Base-by-base conservation (phyloP, 2,113 vertebrate species). In the Rousettus leschenaultii region DNA sequence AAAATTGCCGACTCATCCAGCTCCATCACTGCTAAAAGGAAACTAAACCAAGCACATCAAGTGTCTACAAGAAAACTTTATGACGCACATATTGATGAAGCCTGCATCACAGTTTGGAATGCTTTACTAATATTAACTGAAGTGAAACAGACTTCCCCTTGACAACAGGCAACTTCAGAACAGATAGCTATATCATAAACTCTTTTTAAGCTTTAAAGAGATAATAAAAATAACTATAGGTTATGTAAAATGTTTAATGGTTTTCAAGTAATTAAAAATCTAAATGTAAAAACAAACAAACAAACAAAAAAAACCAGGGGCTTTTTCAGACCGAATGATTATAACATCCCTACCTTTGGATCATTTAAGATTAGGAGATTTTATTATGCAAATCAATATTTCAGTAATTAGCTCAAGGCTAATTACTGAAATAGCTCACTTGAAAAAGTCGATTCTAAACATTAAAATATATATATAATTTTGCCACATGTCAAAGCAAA, bases 401-500 rank as follows among this genome's bases (percentile, higher is more conserved):
- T n/a, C n/a, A n/a, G n/a, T n/a, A n/a, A n/a, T n/a, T n/a, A n/a
- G 65, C 84, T 95, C 95, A 93, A 97, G 88, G 94, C 91, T 95
- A 98, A 98, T 98, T 96, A 97, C 77, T 79, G 77, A 98, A 98
- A 86, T 87, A 91, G 96, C 97, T 98, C 97, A 96, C 74, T 96
- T 86, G 95, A 97, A 98, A 98, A 98, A 95, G 65, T 95, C 96
- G 89, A 92, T 83, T 87, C 91, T 95, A 97, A 98, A 95, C 73
- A 91, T 40, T 40, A 40, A 40, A 4, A 40, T 40, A 40, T 3
- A 21, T 96, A 96, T 97, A 95, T 83, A 86, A 74, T 97, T 98
- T 97, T 98, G 97, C 95, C 92, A 88, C 14, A 70, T 2, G 97
- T 98, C 97, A 98, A 97, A 98, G 95, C 94, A 97, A 97, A 98